Evolutionary conservation across 2,113 vertebrate species (phyloP).

Genomic region (Raphicerus campestris): DNA sequence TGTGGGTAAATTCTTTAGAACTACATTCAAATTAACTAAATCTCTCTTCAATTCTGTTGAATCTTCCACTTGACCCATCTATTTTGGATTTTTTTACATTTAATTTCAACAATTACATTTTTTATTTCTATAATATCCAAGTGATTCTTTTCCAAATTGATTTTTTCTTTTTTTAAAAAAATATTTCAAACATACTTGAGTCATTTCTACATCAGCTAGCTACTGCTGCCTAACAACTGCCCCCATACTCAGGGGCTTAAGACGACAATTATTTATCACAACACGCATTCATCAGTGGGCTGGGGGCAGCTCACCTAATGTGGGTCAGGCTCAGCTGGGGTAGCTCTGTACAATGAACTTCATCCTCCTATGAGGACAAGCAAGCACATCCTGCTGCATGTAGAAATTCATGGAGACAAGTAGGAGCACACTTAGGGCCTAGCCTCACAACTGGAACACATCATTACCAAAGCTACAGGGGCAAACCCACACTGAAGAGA

Average conservation of each 20-base stretch:
- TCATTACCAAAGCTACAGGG: not conserved
- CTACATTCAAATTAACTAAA: not conserved
- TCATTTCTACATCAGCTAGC: not conserved
- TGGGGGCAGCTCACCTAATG: not conserved
- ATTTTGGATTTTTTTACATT: not conserved
- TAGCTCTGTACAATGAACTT: too few relatives aligned
- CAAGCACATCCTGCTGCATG: too few relatives aligned
- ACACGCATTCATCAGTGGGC: rapidly evolving
- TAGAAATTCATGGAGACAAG: not conserved
- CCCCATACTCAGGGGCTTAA: not conserved
- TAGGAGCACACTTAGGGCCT: too few relatives aligned
- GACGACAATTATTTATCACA: too few relatives aligned
- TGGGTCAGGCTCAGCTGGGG: not conserved
- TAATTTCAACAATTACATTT: not conserved
- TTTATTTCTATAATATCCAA: not conserved
- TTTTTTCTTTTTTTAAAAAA: not conserved
- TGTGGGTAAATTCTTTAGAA: not conserved
- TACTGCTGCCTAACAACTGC: not conserved
- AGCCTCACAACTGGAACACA: not conserved
- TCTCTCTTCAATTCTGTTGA: not conserved
- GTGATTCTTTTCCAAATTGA: not conserved
- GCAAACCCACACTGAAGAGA: not conserved
- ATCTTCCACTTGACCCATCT: not conserved
- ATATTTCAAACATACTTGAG: not conserved
- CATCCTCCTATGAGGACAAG: not conserved